A percentile compares a stretch with the other conserved stretches of the same genome.
These are phyloP conservation scores for Geotrupes spiniger DNA, from an alignment of 2,888 invertebrate species.

Conservation along the genomic window DNA sequence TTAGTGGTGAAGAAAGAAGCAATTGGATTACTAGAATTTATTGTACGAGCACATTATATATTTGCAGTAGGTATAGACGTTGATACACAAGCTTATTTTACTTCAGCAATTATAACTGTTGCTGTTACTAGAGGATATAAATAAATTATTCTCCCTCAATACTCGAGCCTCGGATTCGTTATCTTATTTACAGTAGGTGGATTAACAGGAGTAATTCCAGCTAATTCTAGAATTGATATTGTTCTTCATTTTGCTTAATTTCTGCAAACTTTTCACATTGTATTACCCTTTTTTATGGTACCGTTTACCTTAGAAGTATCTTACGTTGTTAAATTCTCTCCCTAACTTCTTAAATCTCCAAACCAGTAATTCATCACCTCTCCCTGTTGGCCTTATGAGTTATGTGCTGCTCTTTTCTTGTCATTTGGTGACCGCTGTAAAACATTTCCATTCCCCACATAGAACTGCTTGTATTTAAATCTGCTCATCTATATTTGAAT, in stretches of 20 bases:
- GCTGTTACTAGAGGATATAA: slow-evolving; percentile 69
- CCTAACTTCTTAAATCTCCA: too few species aligned
- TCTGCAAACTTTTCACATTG: slow-evolving; percentile 81
- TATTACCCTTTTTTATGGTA: too few species aligned
- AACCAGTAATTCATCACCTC: too few species aligned
- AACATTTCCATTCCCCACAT: too few species aligned
- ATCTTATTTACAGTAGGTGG: slow-evolving; percentile 76
- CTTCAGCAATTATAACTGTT: slow-evolving; percentile 84
- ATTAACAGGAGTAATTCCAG: slow-evolving; percentile 64
- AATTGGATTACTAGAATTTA: slow-evolving; percentile 81
- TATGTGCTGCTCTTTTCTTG: too few species aligned
- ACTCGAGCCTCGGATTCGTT: slow-evolving; percentile 74
- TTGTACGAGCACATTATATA: slow-evolving; percentile 84
- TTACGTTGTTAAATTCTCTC: too few species aligned
- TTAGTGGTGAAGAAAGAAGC: slow-evolving; percentile 38
- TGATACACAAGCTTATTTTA: slow-evolving; percentile 81
- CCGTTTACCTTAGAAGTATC: too few species aligned
- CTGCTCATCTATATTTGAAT: too few species aligned
- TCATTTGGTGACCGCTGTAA: too few species aligned
- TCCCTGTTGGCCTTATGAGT: too few species aligned
- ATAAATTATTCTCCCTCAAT: slow-evolving; percentile 59
- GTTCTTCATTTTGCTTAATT: slow-evolving; percentile 80
- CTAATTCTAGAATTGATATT: slow-evolving; percentile 76
- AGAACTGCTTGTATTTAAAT: too few species aligned
- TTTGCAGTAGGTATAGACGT: slow-evolving; percentile 83